Evolutionary conservation across 2,113 vertebrate genomes (phyloP), one percentile per base, ranked within the genome.

Genomic region (Himantopus leucocephalus): DNA sequence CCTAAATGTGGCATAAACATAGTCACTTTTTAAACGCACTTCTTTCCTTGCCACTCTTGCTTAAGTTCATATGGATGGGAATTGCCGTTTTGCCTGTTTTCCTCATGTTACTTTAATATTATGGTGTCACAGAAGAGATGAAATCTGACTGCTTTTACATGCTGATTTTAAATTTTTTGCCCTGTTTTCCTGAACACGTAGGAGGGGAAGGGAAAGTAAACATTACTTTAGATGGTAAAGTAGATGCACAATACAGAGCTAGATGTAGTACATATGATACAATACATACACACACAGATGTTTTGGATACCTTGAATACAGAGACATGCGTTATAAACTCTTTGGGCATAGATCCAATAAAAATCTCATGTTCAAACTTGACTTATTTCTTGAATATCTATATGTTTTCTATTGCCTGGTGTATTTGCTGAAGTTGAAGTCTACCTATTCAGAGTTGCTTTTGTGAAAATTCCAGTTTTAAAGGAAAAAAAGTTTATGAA

Each of bases 171-270:
- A 63, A 29, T 53, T 71, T 68, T 73, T 34, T 47, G 14, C 4
- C 34, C 13, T 0, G 0, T 74, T 90, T 75, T 39, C 15, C 24
- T 68, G n/a, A 80, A 37, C 22, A 56, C 7, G 39, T 55, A 37
- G 35, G 29, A 62, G 32, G 29, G 10, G 7, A 48, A 73, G 7
- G 45, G 34, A 43, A 63, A 37, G 22, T 68, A 75, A 47, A 56
- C 19, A 3, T 24, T 6, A 4, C 37, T 78, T 45, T 67, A 59
- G 52, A 12, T 53, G 12, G 37, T 66, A 16, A 50, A 86, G 14
- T 62, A 53, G 23, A 15, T 62, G 6, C 27, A 17, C 15, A 29
- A 2, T 22, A 41, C 0, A 0, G 7, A 14, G 41, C 4, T 52
- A 53, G 59, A 9, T 72, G 7, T 1, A 52, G 14, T 43, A 12